Evolutionary conservation across 2,113 vertebrate species (phyloP).

Genomic region (Cyanoderma ruficeps): DNA sequence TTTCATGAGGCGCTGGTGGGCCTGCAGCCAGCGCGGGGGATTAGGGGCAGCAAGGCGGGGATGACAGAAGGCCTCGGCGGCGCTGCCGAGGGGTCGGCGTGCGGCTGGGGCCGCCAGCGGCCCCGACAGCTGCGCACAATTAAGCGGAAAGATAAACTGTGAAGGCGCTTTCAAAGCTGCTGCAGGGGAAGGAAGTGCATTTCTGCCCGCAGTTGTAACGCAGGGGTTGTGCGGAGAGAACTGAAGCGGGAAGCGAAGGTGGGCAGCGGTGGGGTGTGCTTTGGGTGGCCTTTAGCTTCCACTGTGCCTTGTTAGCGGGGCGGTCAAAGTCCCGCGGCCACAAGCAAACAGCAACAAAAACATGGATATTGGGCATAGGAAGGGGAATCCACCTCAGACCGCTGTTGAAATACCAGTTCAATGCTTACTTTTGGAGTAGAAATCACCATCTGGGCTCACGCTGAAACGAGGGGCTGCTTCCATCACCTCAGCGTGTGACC

Average conservation of each 20-base stretch:
- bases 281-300: neutral
- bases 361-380: neutral
- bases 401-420: neutral
- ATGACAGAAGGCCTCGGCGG: constrained; percentile 36
- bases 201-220: neutral
- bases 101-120: neutral
- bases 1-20: constrained; percentile 28
- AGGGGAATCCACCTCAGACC: neutral
- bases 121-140: constrained; percentile 63
- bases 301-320: neutral
- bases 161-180: constrained; percentile 60
- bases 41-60: constrained; percentile 63
- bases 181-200: constrained; percentile 15
- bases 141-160: constrained; percentile 68
- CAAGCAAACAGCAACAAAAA: neutral
- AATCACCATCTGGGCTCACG: neutral
- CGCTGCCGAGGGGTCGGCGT: neutral
- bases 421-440: neutral
- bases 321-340: neutral
- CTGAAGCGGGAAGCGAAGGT: neutral
- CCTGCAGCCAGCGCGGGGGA: constrained; percentile 62
- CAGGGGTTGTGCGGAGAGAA: neutral
- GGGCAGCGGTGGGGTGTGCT: neutral
- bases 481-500: neutral
- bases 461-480: neutral